Evolutionary conservation across 1,140 invertebrate genomes (phyloP).

Genomic region (Oncopodura yosiiana): DNA sequence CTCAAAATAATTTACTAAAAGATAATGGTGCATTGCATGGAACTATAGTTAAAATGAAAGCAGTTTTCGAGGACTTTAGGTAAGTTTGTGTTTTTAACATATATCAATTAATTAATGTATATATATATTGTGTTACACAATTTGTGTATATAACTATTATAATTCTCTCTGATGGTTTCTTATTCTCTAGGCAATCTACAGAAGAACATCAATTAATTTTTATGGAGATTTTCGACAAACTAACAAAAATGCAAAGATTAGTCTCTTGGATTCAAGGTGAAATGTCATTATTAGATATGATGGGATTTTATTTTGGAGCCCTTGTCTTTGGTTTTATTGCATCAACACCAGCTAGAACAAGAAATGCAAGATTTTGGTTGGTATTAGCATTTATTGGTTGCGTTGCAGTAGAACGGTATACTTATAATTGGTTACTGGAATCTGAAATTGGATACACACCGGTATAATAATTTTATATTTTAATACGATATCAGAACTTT

Average conservation of each 20-base stretch:
- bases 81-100: conserved; percentile 14
- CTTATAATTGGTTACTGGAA: conserved; percentile 27
- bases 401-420: conserved; percentile 37
- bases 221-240: conserved; percentile 49
- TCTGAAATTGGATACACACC: conserved; percentile 7
- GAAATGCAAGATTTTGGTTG: conserved; percentile 45
- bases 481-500: not conserved
- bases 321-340: conserved; percentile 46
- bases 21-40: conserved; percentile 41
- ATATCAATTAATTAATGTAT: not conserved
- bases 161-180: conserved; percentile 3
- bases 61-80: conserved; percentile 47
- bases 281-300: conserved; percentile 50
- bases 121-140: not conserved
- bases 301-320: conserved; percentile 47
- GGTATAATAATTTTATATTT: conserved; percentile 5
- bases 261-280: conserved; percentile 46
- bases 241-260: conserved; percentile 45
- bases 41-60: conserved; percentile 43
- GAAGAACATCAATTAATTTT: conserved; percentile 47
- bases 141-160: not conserved
- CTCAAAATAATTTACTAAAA: conserved; percentile 48
- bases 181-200: conserved; percentile 40
- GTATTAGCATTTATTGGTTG: conserved; percentile 46
- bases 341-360: conserved; percentile 46